These are phyloP conservation scores for Pyrocoelia pectoralis DNA, from an alignment of 2,888 invertebrate genomes.

Conservation along the genomic window DNA sequence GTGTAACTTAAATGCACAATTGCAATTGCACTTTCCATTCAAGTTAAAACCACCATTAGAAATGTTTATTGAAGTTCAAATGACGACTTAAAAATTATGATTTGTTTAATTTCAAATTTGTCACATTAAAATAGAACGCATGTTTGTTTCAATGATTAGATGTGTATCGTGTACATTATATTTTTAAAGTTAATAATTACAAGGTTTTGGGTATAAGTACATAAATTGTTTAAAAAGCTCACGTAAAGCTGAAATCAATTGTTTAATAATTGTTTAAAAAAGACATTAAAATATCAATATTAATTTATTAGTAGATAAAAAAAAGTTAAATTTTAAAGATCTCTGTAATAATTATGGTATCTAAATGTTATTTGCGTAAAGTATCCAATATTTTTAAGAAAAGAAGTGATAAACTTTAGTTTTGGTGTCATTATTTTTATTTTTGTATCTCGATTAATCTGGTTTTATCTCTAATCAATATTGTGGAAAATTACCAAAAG, in stretches of 20 bases:
- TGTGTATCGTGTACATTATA: neutral
- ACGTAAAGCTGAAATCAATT: neutral
- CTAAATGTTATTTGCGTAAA: constrained; percentile 4
- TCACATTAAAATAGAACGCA: neutral
- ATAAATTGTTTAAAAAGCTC: neutral
- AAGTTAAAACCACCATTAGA: too few species aligned
- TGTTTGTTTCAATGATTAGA: constrained; percentile 2
- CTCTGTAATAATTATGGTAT: neutral
- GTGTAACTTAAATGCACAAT: neutral
- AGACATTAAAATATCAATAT: too few species aligned
- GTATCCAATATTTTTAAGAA: neutral
- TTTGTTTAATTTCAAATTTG: neutral
- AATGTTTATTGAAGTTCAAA: too few species aligned
- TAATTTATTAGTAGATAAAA: neutral
- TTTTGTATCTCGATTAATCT: neutral
- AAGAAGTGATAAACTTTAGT: neutral
- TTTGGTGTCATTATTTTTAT: constrained; percentile 4
- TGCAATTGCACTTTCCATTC: neutral
- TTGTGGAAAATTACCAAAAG: neutral
- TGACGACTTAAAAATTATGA: too few species aligned
- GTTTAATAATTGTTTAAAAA: too few species aligned
- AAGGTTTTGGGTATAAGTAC: neutral
- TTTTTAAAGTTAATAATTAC: constrained; percentile 8
- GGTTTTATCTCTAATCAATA: constrained; percentile 5
- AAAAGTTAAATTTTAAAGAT: neutral